A percentile compares a stretch with the other conserved stretches of the same genome.
Conservation (phyloP, 2,888 invertebrate genomes). For the Stomorhina lunata region DNA sequence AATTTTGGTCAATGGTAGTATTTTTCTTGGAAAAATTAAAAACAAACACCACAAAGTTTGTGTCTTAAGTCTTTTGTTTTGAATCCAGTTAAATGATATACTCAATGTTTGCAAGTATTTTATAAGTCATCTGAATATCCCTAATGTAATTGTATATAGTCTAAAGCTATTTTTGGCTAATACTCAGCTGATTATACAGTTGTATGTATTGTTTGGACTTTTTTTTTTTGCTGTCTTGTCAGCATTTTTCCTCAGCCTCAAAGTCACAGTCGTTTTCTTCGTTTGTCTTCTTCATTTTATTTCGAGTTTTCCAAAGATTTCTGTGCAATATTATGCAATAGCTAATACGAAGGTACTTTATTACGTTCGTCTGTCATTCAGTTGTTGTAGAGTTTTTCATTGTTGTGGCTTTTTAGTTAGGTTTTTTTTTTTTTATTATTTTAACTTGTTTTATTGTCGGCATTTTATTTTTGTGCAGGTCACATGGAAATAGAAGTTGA, state of each 20-base stretch:
- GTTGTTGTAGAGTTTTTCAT: slow-evolving; percentile 22
- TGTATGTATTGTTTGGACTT: neutral
- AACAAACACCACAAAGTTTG: no score
- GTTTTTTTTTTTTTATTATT: slow-evolving; percentile 15
- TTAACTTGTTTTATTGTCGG: slow-evolving; percentile 53
- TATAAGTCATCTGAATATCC: no score
- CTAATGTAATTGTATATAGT: neutral
- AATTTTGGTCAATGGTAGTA: no score
- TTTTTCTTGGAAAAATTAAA: no score
- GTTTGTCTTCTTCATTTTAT: neutral
- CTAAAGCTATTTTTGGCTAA: slow-evolving; percentile 34
- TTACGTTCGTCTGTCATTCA: slow-evolving; percentile 11
- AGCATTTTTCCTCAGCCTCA: slow-evolving; percentile 55
- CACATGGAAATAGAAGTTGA: neutral
- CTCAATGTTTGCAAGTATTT: no score
- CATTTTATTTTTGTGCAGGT: slow-evolving; percentile 39
- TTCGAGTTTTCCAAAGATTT: slow-evolving; percentile 9
- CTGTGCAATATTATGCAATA: slow-evolving; percentile 52
- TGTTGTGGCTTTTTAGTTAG: neutral
- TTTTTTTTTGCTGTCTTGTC: slow-evolving; percentile 22
- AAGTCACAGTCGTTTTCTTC: slow-evolving; percentile 60
- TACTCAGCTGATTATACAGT: slow-evolving; percentile 23
- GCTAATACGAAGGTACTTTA: neutral
- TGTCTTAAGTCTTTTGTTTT: no score
- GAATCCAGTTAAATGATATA: no score